Percentiles rank a stretch among this genome's conserved stretches.
phyloP scores from a whole-genome alignment of 2,888 invertebrate species.

The Thymelicus sylvestris region DNA sequence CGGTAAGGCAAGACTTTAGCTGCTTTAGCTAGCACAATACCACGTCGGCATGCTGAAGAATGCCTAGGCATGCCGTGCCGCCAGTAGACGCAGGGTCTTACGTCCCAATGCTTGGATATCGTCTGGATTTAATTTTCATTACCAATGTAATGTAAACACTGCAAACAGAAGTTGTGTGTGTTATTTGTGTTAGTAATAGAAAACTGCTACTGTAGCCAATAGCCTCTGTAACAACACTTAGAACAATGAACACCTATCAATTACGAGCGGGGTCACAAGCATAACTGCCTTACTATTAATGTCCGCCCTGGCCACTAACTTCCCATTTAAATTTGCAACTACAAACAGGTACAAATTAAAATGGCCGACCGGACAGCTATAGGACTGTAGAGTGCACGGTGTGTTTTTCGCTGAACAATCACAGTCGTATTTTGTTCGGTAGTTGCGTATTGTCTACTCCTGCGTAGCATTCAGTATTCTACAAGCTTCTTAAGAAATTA shows the following conservation, averaged over 20 bases:
- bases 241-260: neutral
- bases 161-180: no score
- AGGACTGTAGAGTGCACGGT: slow-evolving; percentile 19
- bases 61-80: no score
- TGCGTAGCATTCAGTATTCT: slow-evolving; percentile 42
- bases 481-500: slow-evolving; percentile 36
- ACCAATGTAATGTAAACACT: no score
- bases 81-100: no score
- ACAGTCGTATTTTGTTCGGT: slow-evolving; percentile 52
- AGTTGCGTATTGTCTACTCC: slow-evolving; percentile 63
- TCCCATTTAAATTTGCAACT: slow-evolving; percentile 26
- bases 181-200: no score
- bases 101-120: no score
- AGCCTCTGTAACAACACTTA: neutral
- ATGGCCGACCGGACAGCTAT: slow-evolving; percentile 33
- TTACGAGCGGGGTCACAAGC: neutral
- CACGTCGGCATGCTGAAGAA: no score
- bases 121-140: no score
- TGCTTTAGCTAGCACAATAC: no score
- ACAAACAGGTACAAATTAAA: slow-evolving; percentile 38
- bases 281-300: neutral
- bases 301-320: slow-evolving; percentile 1
- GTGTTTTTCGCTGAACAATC: slow-evolving; percentile 46
- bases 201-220: no score
- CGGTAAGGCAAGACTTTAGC: no score